Evolutionary conservation across 2,888 invertebrate species (phyloP).

Genomic region (Pristionchus entomophagus): DNA sequence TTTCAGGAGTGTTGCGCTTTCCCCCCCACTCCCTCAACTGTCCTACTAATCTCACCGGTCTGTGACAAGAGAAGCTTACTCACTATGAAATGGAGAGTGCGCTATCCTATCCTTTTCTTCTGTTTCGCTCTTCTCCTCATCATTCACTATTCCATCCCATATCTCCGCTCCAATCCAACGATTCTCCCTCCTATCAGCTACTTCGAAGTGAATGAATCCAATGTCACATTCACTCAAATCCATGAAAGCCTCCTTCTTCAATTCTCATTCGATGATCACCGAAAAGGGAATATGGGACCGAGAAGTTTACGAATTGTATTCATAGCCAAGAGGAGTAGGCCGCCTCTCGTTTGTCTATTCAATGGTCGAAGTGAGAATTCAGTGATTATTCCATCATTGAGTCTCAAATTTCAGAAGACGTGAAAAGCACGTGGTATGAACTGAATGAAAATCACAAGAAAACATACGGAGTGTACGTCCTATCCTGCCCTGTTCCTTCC

Average conservation of each 20-base stretch:
- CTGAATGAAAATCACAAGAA: conserved; percentile 33
- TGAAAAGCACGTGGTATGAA: conserved; percentile 25
- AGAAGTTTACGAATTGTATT: neutral
- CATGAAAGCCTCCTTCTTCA: neutral
- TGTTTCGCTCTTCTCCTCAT: neutral
- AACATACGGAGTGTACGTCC: neutral
- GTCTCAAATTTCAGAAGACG: no score
- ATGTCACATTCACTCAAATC: no score
- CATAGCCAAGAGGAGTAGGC: neutral
- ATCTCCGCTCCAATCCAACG: neutral
- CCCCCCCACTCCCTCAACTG: no score
- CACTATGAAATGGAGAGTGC: no score
- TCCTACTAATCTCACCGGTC: no score
- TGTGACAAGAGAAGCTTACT: no score
- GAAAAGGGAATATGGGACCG: conserved; percentile 31
- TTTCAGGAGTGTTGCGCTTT: no score
- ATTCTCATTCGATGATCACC: conserved; percentile 29
- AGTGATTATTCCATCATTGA: neutral
- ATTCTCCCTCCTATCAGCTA: neutral
- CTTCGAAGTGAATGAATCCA: no score
- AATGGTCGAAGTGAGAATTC: neutral
- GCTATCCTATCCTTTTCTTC: neutral
- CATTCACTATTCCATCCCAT: neutral
- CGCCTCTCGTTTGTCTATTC: neutral
- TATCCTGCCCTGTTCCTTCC: conserved; percentile 14